Base-by-base conservation (phyloP, 1,140 invertebrate species). In the Drosophila saltans region DNA sequence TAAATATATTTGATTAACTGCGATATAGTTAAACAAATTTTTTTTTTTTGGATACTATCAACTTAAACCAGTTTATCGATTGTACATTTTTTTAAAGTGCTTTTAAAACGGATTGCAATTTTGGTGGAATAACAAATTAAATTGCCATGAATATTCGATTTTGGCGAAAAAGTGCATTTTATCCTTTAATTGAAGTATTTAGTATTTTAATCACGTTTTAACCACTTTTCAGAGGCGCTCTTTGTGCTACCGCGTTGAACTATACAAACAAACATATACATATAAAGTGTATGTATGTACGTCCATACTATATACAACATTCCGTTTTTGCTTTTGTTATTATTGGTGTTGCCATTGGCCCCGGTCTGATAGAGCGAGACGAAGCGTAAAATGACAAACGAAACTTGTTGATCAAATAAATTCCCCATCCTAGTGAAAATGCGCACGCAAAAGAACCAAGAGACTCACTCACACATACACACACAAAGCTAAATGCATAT, bases 401-500 rank as follows among this genome's bases (percentile, higher is more conserved):
- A 89, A 80, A 88, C 83, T 88, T 88, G 83, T 88, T 88, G 83
- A 88, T 88, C 84, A 85, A 83, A 83, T 88, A 83, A 84, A 75
- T 80, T 89, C 69, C 57, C 81, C 68, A 89, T 79, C 76, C 64
- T 59, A 41, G 73, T 80, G 84, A 71, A 88, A 89, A 89, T 89
- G 84, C 66, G 80, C 80, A 73, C 72, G 77, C 76, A 88, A 88
- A 82, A 81, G 83, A 75, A 73, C 78, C 59, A 59, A 58, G 69
- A 43, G 66, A 59, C 63, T 60, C 40, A 55, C 39, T 59, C n/a
- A 4, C 24, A 24, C 9, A 43, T 16, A 28, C 26, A 65, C 52
- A 16, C 40, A 45, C 16, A 16, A 16, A 16, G 16, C 16, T 16
- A n/a, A 30, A 26, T 58, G 16, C 28, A 39, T 48, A 10, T 40